Evolutionary conservation across 2,797 vertebrate species (phyloP).

Genomic region (Neomorphus geoffroyi): DNA sequence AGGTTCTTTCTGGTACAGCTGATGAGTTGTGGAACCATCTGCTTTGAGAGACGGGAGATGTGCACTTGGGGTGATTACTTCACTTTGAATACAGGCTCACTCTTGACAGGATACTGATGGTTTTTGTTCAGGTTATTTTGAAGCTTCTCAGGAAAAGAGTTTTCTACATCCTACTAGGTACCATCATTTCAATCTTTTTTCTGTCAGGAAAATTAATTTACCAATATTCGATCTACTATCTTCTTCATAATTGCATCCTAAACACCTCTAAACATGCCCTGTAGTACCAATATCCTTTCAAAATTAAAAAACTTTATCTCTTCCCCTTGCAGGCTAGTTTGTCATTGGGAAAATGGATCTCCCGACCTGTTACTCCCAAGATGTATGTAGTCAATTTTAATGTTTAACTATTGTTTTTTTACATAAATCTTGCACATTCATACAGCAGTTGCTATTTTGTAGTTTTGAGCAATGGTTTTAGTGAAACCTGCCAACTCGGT

Average conservation of each 20-base stretch:
- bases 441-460: background rate
- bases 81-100: fast-evolving
- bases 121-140: background rate
- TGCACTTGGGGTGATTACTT: background rate
- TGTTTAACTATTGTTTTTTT: background rate
- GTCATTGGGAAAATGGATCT: background rate
- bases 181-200: background rate
- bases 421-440: background rate
- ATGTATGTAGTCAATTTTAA: background rate
- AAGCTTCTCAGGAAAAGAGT: background rate
- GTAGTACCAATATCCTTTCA: background rate
- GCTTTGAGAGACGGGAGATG: background rate
- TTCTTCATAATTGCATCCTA: background rate
- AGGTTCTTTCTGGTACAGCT: background rate
- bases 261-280: background rate
- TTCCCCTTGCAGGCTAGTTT: background rate
- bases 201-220: background rate
- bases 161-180: background rate
- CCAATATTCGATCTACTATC: background rate
- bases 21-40: background rate
- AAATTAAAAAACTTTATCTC: background rate
- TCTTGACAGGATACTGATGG: background rate
- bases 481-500: background rate
- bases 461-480: background rate
- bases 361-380: background rate